Evolutionary conservation across 2,113 vertebrate genomes (phyloP).

Genomic region (Menidia beryllina): DNA sequence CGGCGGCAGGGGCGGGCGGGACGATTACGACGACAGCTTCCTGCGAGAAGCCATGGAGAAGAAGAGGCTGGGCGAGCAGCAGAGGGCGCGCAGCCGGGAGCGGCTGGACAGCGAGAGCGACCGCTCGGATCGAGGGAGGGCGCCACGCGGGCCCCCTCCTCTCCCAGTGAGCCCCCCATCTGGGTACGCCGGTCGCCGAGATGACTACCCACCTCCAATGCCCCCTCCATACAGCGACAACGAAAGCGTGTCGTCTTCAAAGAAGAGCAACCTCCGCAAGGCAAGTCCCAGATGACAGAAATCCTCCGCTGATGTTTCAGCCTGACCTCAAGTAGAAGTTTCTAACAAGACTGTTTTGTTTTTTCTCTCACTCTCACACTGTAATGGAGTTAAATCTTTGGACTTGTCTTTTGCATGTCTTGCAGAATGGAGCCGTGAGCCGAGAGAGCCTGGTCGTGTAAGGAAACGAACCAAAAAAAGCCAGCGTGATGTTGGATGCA

Average conservation of each 20-base stretch:
- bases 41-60: constrained; percentile 87
- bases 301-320: background rate
- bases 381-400: too few relatives aligned
- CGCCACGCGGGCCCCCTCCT: constrained; percentile 71
- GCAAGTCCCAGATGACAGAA: constrained; percentile 60
- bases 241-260: constrained; percentile 84
- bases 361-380: too few relatives aligned
- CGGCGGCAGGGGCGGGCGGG: constrained; percentile 44
- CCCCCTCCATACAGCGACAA: constrained; percentile 86
- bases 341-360: too few relatives aligned
- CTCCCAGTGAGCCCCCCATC: constrained; percentile 75
- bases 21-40: constrained; percentile 84
- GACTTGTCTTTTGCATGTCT: constrained; percentile 20
- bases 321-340: background rate
- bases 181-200: constrained; percentile 63
- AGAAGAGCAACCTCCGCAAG: constrained; percentile 86
- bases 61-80: constrained; percentile 83
- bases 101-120: constrained; percentile 80
- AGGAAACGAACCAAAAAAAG: too few relatives aligned
- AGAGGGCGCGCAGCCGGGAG: constrained; percentile 80
- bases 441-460: constrained; percentile 91
- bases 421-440: constrained; percentile 89
- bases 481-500: background rate
- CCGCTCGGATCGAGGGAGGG: constrained; percentile 71
- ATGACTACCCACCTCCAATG: constrained; percentile 67